phyloP scores from a whole-genome alignment of 2,888 invertebrate genomes.

The Pammene fasciana region DNA sequence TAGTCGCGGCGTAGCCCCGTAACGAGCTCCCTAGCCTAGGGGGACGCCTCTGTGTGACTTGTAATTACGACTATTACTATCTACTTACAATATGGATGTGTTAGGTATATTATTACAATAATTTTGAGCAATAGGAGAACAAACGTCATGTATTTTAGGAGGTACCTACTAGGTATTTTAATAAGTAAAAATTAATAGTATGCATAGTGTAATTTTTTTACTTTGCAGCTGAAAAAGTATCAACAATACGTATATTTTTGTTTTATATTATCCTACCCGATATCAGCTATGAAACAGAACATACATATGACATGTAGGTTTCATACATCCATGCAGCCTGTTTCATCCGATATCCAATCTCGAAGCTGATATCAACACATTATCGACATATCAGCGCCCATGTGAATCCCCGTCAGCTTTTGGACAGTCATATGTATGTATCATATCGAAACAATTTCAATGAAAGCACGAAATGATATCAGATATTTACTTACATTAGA shows the following conservation, averaged over 20 bases:
- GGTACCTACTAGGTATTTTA: too few species aligned
- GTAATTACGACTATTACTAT: slow-evolving; percentile 25
- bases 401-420: not conserved
- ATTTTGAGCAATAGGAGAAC: not conserved
- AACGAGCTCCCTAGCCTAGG: slow-evolving; percentile 27
- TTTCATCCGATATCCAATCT: not conserved
- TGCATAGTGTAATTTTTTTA: too few species aligned
- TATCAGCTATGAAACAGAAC: too few species aligned
- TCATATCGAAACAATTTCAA: too few species aligned
- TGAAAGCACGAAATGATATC: too few species aligned
- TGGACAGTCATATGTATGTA: too few species aligned
- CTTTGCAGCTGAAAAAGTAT: too few species aligned
- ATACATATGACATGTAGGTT: too few species aligned
- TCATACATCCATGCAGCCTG: not conserved
- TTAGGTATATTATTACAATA: not conserved
- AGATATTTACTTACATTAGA: too few species aligned
- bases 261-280: too few species aligned
- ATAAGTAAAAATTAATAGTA: too few species aligned
- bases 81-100: slow-evolving; percentile 2
- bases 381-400: not conserved
- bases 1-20: slow-evolving; percentile 12
- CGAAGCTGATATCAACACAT: not conserved
- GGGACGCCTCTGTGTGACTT: slow-evolving; percentile 18
- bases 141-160: not conserved
- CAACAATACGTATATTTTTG: too few species aligned